These are phyloP conservation scores for Cranoglanis bouderius DNA, from an alignment of 2,113 vertebrate species.

Conservation along the genomic window DNA sequence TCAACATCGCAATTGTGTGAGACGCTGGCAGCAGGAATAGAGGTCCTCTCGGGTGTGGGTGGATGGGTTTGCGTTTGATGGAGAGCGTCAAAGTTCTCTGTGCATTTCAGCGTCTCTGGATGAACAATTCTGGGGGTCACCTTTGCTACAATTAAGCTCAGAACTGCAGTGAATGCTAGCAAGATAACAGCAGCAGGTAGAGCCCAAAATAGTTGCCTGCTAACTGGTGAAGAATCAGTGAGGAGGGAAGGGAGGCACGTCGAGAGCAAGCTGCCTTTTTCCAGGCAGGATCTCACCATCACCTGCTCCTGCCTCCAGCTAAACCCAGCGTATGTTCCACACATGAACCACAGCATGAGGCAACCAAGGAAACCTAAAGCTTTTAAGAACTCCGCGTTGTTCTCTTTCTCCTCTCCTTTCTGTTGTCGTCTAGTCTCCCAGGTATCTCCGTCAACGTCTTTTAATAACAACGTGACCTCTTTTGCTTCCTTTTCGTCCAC, in stretches of 20 bases:
- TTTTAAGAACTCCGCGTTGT: background rate
- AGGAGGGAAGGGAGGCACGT: slow-evolving; percentile 66
- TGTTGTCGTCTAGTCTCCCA: background rate
- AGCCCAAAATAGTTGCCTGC: slow-evolving; percentile 50
- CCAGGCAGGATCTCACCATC: slow-evolving; percentile 56
- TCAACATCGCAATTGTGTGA: slow-evolving; percentile 55
- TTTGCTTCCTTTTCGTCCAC: background rate
- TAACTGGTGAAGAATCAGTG: slow-evolving; percentile 44
- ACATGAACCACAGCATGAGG: slow-evolving; percentile 70
- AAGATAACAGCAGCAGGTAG: slow-evolving; percentile 31
- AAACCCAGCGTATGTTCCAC: slow-evolving; percentile 57
- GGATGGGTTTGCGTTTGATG: background rate
- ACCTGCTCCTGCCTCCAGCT: slow-evolving; percentile 55
- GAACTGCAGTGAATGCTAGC: slow-evolving; percentile 45
- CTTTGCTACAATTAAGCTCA: slow-evolving; percentile 25
- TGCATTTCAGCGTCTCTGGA: background rate
- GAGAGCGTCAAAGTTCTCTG: background rate
- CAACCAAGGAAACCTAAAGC: slow-evolving; percentile 65
- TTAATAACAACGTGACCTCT: background rate
- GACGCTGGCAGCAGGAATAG: background rate
- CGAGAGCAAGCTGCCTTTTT: slow-evolving; percentile 59
- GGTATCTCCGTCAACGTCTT: background rate
- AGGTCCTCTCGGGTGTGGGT: slow-evolving; percentile 7
- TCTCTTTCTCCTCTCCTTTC: background rate
- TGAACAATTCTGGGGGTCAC: background rate